These are phyloP conservation scores for Jordanella pulchra DNA, from an alignment of 2,797 vertebrate species.

Conservation along the genomic window DNA sequence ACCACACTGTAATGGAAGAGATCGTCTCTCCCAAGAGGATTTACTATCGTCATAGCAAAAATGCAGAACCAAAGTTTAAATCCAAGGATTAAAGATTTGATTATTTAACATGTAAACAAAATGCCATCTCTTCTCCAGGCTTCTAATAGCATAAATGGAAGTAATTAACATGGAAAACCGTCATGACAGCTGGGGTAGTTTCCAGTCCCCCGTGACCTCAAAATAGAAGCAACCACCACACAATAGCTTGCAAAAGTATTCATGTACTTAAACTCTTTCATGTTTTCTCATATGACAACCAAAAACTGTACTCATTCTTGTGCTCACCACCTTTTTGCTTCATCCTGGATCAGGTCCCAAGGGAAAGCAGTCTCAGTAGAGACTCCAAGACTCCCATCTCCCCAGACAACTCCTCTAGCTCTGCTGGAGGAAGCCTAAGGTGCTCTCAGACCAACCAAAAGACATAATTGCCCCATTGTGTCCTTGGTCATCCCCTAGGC, in stretches of 20 bases:
- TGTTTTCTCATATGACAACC: not conserved
- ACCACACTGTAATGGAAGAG: conserved; percentile 2
- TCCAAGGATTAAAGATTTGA: not conserved
- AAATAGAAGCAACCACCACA: not conserved
- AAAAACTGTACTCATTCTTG: not conserved
- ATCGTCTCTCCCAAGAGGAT: not conserved
- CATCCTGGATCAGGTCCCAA: too few species aligned
- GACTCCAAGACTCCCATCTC: too few species aligned
- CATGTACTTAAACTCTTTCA: not conserved
- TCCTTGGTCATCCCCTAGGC: too few species aligned
- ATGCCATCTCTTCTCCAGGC: not conserved
- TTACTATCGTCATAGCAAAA: not conserved
- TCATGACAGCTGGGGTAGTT: not conserved
- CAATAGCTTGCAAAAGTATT: not conserved
- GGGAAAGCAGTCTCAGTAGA: too few species aligned
- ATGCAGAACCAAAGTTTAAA: not conserved
- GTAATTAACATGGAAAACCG: conserved; percentile 2
- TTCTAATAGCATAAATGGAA: not conserved
- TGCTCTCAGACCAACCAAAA: too few species aligned
- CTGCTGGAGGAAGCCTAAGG: too few species aligned
- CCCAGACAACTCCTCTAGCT: too few species aligned
- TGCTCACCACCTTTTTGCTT: too few species aligned
- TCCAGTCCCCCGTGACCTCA: not conserved
- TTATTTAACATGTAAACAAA: conserved; percentile 4
- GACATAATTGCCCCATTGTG: too few species aligned